Evolutionary conservation across 2,888 invertebrate species (phyloP).

Genomic region (Hetaerina titia): DNA sequence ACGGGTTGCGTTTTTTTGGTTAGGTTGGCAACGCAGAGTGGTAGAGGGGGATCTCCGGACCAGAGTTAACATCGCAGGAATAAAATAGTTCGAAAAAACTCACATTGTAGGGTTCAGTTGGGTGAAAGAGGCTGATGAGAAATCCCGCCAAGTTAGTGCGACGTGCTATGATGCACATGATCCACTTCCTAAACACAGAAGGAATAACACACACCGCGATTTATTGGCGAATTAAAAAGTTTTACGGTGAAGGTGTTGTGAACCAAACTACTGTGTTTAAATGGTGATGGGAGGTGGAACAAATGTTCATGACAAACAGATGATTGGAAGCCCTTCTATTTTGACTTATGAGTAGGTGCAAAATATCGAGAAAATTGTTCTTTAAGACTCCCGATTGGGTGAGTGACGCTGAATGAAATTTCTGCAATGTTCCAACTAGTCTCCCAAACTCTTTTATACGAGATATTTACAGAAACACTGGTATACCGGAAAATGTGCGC

Average conservation of each 20-base stretch:
- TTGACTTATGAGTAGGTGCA: not conserved
- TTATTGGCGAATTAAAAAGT: no score
- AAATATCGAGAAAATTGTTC: not conserved
- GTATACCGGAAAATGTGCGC: constrained; percentile 69
- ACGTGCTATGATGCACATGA: no score
- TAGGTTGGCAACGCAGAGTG: not conserved
- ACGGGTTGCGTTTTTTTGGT: not conserved
- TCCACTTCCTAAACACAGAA: no score
- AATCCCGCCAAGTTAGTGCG: no score
- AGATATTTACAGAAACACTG: constrained; percentile 69
- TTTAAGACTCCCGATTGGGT: not conserved
- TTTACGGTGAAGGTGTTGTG: no score
- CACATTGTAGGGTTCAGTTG: no score
- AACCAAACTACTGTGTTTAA: not conserved
- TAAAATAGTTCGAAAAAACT: no score
- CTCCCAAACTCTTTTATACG: constrained; percentile 68
- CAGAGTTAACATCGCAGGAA: no score
- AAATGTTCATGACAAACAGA: constrained; percentile 68
- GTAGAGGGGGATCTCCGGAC: not conserved
- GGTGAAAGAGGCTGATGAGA: no score
- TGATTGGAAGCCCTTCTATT: constrained; percentile 68
- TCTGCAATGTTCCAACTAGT: constrained; percentile 68
- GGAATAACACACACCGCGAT: no score
- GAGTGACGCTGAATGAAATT: constrained; percentile 3
- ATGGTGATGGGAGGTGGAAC: constrained; percentile 29